A percentile compares a stretch with the other conserved stretches of the same genome.
Evolutionary conservation across 2,113 vertebrate species (phyloP).

Genomic region (Ochotona princeps): DNA sequence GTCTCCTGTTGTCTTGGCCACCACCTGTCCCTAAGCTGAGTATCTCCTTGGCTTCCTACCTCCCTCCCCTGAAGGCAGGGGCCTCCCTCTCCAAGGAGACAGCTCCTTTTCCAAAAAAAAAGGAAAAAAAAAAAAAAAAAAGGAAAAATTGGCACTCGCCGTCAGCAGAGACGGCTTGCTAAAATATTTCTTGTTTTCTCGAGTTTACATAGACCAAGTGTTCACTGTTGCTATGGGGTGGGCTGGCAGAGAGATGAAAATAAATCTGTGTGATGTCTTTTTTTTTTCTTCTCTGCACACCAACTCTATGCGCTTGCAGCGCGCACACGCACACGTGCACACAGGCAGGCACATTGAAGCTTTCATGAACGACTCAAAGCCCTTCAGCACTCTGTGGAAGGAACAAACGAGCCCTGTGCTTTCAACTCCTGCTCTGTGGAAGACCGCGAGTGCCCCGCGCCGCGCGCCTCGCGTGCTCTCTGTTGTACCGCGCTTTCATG

Average conservation of each 20-base stretch:
- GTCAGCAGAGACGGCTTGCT: constrained; percentile 39
- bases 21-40: neutral
- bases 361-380: constrained; percentile 73
- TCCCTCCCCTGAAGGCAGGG: neutral
- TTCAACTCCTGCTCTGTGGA: constrained; percentile 83
- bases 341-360: constrained; percentile 64
- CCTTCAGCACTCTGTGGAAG: constrained; percentile 75
- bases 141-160: neutral
- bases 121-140: neutral
- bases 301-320: constrained; percentile 74
- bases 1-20: neutral
- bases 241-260: constrained; percentile 81
- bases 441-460: constrained; percentile 78
- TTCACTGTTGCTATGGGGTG: constrained; percentile 81
- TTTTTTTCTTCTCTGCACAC: constrained; percentile 17
- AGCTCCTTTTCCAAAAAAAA: constrained; percentile 1
- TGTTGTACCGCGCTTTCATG: constrained; percentile 78
- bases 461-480: constrained; percentile 81
- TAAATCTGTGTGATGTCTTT: constrained; percentile 78
- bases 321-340: neutral
- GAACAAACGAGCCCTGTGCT: constrained; percentile 75
- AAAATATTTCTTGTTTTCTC: constrained; percentile 84
- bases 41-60: neutral
- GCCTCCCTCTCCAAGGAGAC: neutral
- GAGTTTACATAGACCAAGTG: constrained; percentile 77